Evolutionary conservation across 2,888 invertebrate genomes (phyloP), one percentile per base, ranked within the genome.

Genomic region (Salpingus planirostris): DNA sequence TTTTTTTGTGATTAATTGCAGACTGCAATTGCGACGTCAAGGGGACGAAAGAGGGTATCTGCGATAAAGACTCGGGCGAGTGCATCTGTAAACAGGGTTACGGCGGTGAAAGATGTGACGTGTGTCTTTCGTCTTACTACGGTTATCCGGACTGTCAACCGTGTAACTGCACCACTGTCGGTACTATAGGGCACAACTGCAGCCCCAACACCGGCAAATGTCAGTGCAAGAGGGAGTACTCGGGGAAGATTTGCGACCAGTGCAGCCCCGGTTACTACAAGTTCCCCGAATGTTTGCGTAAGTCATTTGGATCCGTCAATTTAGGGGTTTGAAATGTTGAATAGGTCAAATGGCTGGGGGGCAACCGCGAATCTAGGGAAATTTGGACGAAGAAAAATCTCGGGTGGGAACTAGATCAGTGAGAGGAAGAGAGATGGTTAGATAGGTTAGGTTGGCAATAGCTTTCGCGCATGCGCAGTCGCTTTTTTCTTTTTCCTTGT

Each of bases 261-360:
- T 98, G 96, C 62, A 89, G 87, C 36, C 87, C 92, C 3, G 97
- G 96, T 1, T 93, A 82, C 61, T 97, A 81, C 65, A 80, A 78
- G 50, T 93, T 86, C 61, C 95, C 96, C 0, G 81, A 89, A 13
- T 96, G 96, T 60, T 68, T 80, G 46, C 64, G 89, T 89, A 63
- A 73, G 80, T 28, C n/a, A n/a, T n/a, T n/a, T n/a, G n/a, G n/a
- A n/a, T n/a, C n/a, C n/a, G n/a, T n/a, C n/a, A n/a, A n/a, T n/a
- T n/a, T n/a, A n/a, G n/a, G n/a, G n/a, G n/a, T n/a, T n/a, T n/a
- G n/a, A n/a, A n/a, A n/a, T n/a, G n/a, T n/a, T n/a, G n/a, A n/a
- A n/a, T n/a, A n/a, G n/a, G n/a, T n/a, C n/a, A n/a, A n/a, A n/a
- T n/a, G n/a, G n/a, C n/a, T n/a, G n/a, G n/a, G n/a, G n/a, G n/a